A percentile compares a stretch with the other conserved stretches of the same genome.
These are phyloP conservation scores for Hycleus cichorii DNA, from an alignment of 1,140 invertebrate genomes.

Conservation along the genomic window DNA sequence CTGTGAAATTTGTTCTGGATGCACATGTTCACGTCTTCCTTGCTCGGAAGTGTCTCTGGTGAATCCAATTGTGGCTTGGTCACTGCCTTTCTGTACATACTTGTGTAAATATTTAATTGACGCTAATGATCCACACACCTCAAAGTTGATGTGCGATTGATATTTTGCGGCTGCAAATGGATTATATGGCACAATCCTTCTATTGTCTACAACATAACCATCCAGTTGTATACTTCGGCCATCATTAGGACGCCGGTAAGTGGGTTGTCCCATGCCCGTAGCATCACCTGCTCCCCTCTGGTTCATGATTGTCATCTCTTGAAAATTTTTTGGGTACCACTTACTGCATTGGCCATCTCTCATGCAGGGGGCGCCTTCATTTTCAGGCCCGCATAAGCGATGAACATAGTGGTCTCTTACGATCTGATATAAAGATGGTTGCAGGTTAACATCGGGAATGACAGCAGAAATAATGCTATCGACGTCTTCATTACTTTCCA, in stretches of 20 bases:
- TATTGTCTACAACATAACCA: not conserved
- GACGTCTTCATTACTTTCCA: constrained; percentile 16
- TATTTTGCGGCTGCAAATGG: not conserved
- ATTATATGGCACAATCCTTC: constrained; percentile 11
- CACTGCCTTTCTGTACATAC: not conserved
- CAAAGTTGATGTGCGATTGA: constrained; percentile 8
- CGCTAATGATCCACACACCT: not conserved
- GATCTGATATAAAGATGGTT: constrained; percentile 40
- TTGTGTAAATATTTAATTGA: constrained; percentile 9
- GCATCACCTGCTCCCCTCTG: not conserved
- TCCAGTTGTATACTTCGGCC: too few species aligned
- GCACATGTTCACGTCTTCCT: too few species aligned
- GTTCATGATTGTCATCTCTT: not conserved
- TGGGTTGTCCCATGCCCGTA: too few species aligned
- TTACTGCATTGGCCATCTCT: constrained; percentile 5
- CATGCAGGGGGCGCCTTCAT: constrained; percentile 10
- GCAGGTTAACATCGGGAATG: constrained; percentile 43
- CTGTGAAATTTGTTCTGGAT: too few species aligned
- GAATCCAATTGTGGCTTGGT: too few species aligned
- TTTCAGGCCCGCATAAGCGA: constrained; percentile 40
- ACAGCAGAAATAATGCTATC: constrained; percentile 45
- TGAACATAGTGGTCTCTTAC: constrained; percentile 45
- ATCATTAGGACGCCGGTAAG: too few species aligned
- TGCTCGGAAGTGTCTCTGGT: too few species aligned
- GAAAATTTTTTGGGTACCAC: not conserved